These are phyloP conservation scores for Sinosuthora webbiana DNA, from an alignment of 2,113 vertebrate species.

Conservation along the genomic window DNA sequence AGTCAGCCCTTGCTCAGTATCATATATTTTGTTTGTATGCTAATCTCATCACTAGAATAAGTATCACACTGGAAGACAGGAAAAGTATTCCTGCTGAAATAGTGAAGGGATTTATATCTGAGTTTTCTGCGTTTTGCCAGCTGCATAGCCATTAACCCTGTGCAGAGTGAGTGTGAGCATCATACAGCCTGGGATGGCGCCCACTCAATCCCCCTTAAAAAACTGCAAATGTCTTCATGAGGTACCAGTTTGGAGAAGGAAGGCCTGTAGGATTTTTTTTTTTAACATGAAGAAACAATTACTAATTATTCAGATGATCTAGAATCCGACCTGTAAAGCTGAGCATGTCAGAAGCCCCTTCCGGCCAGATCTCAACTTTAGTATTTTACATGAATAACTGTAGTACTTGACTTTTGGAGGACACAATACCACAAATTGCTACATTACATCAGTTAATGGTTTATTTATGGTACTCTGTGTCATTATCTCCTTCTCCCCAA, in stretches of 20 bases:
- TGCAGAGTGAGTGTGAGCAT: rapidly evolving
- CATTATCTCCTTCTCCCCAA: background rate
- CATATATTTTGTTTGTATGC: background rate
- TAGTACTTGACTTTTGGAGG: background rate
- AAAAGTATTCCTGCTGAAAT: background rate
- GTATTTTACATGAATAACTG: background rate
- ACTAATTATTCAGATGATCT: background rate
- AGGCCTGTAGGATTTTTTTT: background rate
- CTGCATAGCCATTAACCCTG: background rate
- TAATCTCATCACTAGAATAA: background rate
- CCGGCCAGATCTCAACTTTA: background rate
- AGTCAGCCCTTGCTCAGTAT: background rate
- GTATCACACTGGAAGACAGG: background rate
- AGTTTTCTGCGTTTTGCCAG: background rate
- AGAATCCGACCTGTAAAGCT: background rate
- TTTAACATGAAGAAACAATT: background rate
- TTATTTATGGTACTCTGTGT: background rate
- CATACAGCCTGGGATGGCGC: background rate
- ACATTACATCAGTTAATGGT: background rate
- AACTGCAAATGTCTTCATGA: background rate
- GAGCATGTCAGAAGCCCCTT: background rate
- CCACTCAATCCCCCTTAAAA: background rate
- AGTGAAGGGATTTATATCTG: background rate
- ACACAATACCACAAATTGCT: background rate
- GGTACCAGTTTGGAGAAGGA: background rate